Conservation (phyloP, 2,888 invertebrate species). For the Lasioglossum lativentre region DNA sequence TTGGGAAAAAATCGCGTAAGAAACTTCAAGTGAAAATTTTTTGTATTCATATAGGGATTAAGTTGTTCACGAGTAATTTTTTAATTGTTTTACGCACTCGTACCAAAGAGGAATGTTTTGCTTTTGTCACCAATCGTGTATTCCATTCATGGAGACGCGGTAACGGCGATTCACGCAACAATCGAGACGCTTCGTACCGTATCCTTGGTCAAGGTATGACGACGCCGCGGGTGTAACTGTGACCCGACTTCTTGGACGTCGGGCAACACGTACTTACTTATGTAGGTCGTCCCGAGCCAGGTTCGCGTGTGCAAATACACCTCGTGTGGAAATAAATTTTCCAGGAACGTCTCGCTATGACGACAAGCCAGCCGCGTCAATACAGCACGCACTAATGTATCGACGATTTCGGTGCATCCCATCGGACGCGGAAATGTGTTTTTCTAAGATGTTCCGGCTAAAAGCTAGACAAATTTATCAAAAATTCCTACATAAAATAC, state of each 20-base stretch:
- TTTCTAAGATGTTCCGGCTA: not conserved
- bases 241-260: constrained; percentile 53
- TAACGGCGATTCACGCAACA: constrained; percentile 43
- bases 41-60: not conserved
- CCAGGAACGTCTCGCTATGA: constrained; percentile 22
- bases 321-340: constrained; percentile 39
- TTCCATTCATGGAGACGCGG: constrained; percentile 35
- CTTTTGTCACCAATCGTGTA: not conserved
- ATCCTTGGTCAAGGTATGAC: constrained; percentile 23
- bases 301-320: constrained; percentile 41
- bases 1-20: too few relatives aligned
- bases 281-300: constrained; percentile 38
- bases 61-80: not conserved
- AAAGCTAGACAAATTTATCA: not conserved
- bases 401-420: not conserved
- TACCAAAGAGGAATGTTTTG: not conserved
- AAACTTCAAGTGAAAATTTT: not conserved
- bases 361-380: constrained; percentile 21
- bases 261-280: constrained; percentile 16
- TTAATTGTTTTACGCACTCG: not conserved
- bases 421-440: not conserved
- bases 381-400: constrained; percentile 28
- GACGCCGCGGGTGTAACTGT: constrained; percentile 55
- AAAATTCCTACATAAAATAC: not conserved
- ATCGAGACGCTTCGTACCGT: constrained; percentile 45